A percentile compares a stretch with the other conserved stretches of the same genome.
phyloP scores from a whole-genome alignment of 2,797 vertebrate species.

The Cynopterus sphinx region DNA sequence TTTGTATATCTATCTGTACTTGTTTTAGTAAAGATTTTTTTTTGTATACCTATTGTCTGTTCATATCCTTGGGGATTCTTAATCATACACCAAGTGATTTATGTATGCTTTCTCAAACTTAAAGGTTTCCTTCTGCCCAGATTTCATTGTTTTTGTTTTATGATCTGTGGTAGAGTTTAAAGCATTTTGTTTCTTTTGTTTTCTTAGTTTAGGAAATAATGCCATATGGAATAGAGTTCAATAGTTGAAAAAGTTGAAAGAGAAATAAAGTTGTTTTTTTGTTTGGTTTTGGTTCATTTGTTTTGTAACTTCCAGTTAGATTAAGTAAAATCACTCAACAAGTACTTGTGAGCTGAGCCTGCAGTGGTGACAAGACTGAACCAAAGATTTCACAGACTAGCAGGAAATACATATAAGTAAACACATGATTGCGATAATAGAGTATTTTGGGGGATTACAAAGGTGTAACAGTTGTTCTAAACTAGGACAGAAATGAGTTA shows the following conservation, averaged over 20 bases:
- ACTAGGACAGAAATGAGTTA: not conserved
- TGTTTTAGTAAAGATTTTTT: not conserved
- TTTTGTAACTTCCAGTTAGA: not conserved
- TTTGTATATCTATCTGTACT: not conserved
- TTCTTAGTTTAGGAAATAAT: not conserved
- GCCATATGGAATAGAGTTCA: not conserved
- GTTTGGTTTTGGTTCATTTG: not conserved
- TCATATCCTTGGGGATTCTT: not conserved
- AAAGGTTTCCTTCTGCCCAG: not conserved
- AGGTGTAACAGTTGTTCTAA: not conserved
- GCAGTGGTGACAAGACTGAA: not conserved
- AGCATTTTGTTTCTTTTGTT: conserved; percentile 19
- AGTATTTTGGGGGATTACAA: not conserved
- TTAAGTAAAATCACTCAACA: not conserved
- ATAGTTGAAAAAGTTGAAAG: not conserved
- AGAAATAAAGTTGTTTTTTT: not conserved
- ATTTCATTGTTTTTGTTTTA: not conserved
- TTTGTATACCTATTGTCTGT: not conserved
- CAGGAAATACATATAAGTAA: not conserved
- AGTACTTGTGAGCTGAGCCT: not conserved
- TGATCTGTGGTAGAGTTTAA: not conserved
- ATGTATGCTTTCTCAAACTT: not conserved
- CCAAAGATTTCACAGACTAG: not conserved
- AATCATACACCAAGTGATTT: not conserved
- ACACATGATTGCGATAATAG: not conserved